A percentile compares a stretch with the other conserved stretches of the same genome.
phyloP scores from a whole-genome alignment of 37 sponge, comb jelly and placozoan species.

The Ianthella basta region DNA sequence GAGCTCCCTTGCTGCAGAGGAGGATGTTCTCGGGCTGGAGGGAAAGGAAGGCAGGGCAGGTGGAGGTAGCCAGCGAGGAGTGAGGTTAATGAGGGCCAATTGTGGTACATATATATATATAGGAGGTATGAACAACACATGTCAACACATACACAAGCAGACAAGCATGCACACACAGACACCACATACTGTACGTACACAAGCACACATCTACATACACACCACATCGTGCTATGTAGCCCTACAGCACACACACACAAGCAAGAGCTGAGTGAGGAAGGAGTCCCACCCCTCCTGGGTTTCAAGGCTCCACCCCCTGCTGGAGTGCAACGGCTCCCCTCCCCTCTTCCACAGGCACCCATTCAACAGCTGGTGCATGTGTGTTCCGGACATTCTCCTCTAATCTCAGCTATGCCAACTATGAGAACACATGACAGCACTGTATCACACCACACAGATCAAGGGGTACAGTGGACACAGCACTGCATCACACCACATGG shows the following conservation, averaged over 20 bases:
- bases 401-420: no score
- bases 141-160: not conserved
- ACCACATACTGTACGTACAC: not conserved
- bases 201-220: constrained; percentile 19
- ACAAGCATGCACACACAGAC: constrained; percentile 8
- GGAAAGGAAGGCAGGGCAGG: not conserved
- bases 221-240: not conserved
- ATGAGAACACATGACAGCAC: no score
- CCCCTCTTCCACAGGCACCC: not conserved
- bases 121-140: not conserved
- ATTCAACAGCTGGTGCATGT: no score
- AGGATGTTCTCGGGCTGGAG: constrained; percentile 94
- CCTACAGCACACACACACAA: not conserved
- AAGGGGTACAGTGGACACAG: no score
- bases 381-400: no score
- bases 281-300: no score
- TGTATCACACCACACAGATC: no score
- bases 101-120: not conserved
- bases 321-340: not conserved
- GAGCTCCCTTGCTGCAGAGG: constrained; percentile 58
- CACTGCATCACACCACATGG: no score
- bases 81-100: not conserved
- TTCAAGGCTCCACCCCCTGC: not conserved
- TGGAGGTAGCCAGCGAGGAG: not conserved
- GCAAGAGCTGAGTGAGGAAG: not conserved